These are phyloP conservation scores for Lycaon pictus DNA, from an alignment of 2,113 vertebrate species.

Conservation along the genomic window DNA sequence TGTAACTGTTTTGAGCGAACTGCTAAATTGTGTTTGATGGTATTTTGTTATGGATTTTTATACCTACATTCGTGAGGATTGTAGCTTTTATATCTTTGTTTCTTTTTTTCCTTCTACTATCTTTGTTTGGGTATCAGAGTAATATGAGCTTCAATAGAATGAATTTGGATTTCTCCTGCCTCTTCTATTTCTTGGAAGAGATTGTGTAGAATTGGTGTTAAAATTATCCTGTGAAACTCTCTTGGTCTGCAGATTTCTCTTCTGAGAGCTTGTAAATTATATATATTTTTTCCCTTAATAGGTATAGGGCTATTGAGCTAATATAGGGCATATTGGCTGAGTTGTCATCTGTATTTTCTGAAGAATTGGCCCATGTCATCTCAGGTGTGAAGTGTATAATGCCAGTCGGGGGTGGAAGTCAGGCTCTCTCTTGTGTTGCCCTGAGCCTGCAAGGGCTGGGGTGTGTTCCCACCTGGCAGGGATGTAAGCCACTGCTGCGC, in stretches of 20 bases:
- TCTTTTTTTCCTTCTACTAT: background rate
- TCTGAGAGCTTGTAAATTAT: background rate
- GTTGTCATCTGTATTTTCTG: background rate
- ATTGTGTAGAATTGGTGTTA: background rate
- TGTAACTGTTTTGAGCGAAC: background rate
- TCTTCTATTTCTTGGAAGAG: background rate
- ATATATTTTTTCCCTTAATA: background rate
- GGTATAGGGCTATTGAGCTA: accelerated
- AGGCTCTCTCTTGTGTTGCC: background rate
- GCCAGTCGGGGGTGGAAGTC: background rate
- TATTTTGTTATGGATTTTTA: background rate
- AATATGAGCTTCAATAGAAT: background rate
- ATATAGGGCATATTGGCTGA: too few species aligned
- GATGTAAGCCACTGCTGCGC: too few species aligned
- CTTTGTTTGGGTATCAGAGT: background rate
- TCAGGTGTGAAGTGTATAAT: background rate
- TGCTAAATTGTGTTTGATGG: too few species aligned
- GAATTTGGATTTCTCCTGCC: background rate
- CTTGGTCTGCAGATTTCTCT: background rate
- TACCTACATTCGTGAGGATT: background rate
- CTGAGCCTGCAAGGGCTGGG: background rate
- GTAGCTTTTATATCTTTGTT: background rate
- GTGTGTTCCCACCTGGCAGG: background rate
- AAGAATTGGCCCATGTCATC: too few species aligned
- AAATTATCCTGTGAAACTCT: background rate